Conservation (phyloP, 2,888 invertebrate species). For the Meghimatium bilineatum region DNA sequence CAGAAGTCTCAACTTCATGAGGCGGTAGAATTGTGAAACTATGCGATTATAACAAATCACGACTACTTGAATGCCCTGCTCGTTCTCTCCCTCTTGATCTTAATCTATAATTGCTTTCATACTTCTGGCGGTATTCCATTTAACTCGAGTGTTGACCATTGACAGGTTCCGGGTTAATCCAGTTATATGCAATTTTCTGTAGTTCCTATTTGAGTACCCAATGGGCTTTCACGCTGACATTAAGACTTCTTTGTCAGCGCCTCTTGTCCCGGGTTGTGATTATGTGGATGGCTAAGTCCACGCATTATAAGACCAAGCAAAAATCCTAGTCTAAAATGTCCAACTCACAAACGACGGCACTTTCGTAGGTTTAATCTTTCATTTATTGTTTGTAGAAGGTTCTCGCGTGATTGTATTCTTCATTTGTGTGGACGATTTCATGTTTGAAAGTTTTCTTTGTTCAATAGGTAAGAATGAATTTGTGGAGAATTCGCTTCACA, state of each 20-base stretch:
- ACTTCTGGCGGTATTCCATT: neutral
- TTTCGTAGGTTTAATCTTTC: neutral
- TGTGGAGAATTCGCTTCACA: too few relatives aligned
- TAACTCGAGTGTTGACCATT: neutral
- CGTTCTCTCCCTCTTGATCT: too few relatives aligned
- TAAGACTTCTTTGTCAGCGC: neutral
- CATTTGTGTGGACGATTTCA: neutral
- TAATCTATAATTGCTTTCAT: neutral
- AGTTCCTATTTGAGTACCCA: neutral
- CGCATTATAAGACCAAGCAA: too few relatives aligned
- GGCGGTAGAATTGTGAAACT: too few relatives aligned
- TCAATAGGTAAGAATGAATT: too few relatives aligned
- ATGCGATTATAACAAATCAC: too few relatives aligned
- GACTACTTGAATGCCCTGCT: too few relatives aligned
- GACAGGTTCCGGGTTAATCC: neutral
- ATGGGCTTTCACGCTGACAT: neutral
- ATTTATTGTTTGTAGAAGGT: neutral
- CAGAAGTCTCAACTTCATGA: too few relatives aligned
- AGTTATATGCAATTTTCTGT: neutral
- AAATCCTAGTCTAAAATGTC: neutral
- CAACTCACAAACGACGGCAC: neutral
- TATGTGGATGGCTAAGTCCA: neutral
- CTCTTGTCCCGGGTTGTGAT: neutral
- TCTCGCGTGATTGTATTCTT: neutral
- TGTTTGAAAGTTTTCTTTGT: too few relatives aligned